Conservation (phyloP, 2,888 invertebrate species). For the Cantharis lateralis region DNA sequence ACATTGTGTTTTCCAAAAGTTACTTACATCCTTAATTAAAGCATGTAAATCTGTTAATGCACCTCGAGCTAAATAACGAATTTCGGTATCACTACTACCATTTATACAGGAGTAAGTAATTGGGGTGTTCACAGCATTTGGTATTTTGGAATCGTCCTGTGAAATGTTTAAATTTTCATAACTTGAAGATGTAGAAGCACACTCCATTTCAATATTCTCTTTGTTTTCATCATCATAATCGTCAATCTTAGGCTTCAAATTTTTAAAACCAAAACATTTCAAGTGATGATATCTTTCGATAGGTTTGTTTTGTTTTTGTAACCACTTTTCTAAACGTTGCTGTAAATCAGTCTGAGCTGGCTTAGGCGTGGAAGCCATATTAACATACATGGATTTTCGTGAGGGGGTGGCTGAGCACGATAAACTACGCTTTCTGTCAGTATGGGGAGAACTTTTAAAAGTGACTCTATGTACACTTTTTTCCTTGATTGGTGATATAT, state of each 20-base stretch:
- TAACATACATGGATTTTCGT: neutral
- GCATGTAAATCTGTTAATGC: conserved; percentile 61
- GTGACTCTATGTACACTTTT: neutral
- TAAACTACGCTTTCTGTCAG: neutral
- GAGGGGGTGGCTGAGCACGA: neutral
- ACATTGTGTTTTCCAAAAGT: neutral
- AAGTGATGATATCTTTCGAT: conserved; percentile 59
- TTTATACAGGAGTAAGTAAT: conserved; percentile 47
- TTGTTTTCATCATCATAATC: conserved; percentile 58
- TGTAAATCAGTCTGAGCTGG: conserved; percentile 51
- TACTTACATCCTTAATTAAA: conserved; percentile 59
- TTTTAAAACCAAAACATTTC: conserved; percentile 56
- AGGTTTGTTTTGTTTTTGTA: conserved; percentile 59
- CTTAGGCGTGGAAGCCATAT: neutral
- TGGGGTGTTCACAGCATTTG: neutral
- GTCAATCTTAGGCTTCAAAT: neutral
- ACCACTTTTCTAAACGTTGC: conserved; percentile 58
- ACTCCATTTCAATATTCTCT: conserved; percentile 57
- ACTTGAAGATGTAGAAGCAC: conserved; percentile 51
- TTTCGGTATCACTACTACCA: conserved; percentile 36
- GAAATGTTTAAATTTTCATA: conserved; percentile 43
- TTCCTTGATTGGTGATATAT: neutral
- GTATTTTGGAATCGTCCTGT: too few species aligned
- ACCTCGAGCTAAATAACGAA: conserved; percentile 51
- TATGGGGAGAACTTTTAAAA: neutral